Evolutionary conservation across 2,797 vertebrate species (phyloP).

Genomic region (Schizopygopsis malacanthus): DNA sequence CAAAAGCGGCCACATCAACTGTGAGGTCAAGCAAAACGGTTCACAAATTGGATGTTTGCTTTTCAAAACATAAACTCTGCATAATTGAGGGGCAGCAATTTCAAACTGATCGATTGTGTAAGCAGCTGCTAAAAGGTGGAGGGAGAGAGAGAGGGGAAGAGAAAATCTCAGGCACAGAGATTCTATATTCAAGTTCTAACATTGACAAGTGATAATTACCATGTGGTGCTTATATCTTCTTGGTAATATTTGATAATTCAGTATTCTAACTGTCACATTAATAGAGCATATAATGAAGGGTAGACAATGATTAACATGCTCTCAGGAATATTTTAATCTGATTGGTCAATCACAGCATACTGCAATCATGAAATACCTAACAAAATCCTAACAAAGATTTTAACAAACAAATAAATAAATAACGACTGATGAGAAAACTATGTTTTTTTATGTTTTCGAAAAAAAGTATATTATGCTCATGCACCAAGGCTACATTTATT

Average conservation of each 20-base stretch:
- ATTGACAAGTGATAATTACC: slow-evolving; percentile 54
- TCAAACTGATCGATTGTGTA: slow-evolving; percentile 42
- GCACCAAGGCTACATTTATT: neutral
- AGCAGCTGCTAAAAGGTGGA: slow-evolving; percentile 26
- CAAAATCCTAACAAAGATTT: too few relatives aligned
- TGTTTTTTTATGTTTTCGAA: too few relatives aligned
- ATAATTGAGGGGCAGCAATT: slow-evolving; percentile 40
- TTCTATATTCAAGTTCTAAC: slow-evolving; percentile 15
- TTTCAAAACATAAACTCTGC: slow-evolving; percentile 23
- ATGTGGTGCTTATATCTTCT: neutral
- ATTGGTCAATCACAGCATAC: neutral
- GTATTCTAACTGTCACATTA: neutral
- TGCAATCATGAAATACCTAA: neutral
- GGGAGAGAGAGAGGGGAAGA: neutral
- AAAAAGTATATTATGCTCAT: too few relatives aligned
- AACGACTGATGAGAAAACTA: neutral
- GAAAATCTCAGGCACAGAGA: slow-evolving; percentile 1
- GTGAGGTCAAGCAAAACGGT: slow-evolving; percentile 36
- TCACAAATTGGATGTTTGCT: slow-evolving; percentile 46
- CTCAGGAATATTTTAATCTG: neutral
- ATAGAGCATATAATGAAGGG: neutral
- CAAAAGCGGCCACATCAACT: slow-evolving; percentile 20
- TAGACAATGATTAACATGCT: neutral
- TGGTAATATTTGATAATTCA: neutral
- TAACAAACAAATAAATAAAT: neutral